Evolutionary conservation across 2,797 vertebrate species (phyloP).

Genomic region (Arctocebus calabarensis): DNA sequence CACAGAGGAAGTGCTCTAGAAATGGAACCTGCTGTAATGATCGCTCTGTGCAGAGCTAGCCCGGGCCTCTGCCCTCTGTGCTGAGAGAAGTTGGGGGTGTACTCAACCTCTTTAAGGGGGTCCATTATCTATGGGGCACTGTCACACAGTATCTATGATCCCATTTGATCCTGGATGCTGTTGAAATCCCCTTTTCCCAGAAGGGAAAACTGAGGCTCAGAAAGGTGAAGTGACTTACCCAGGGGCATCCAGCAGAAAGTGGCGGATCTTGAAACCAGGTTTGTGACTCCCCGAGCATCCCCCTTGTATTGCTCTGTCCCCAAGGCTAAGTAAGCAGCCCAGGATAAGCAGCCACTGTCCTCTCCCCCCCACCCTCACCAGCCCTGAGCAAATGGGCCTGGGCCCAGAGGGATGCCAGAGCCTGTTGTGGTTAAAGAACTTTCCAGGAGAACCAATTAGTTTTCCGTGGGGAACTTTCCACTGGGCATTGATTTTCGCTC

Average conservation of each 20-base stretch:
- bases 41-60: rapidly evolving
- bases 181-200: neutral
- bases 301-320: neutral
- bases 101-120: rapidly evolving
- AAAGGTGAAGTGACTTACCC: neutral
- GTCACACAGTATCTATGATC: rapidly evolving
- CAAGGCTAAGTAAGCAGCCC: neutral
- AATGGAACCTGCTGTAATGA: rapidly evolving
- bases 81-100: rapidly evolving
- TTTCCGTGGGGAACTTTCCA: constrained; percentile 37
- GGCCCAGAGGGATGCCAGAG: neutral
- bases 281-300: neutral
- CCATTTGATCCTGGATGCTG: neutral
- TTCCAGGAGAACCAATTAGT: constrained; percentile 59
- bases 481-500: constrained; percentile 52
- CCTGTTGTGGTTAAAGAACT: constrained; percentile 56
- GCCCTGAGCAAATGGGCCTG: neutral
- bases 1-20: neutral
- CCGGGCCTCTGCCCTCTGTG: rapidly evolving
- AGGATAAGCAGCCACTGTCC: neutral
- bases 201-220: neutral
- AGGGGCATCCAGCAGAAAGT: neutral
- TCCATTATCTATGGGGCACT: rapidly evolving
- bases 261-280: too few species aligned
- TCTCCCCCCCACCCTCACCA: neutral